phyloP scores from a whole-genome alignment of 2,797 vertebrate species.

The Diplodus puntazzo region DNA sequence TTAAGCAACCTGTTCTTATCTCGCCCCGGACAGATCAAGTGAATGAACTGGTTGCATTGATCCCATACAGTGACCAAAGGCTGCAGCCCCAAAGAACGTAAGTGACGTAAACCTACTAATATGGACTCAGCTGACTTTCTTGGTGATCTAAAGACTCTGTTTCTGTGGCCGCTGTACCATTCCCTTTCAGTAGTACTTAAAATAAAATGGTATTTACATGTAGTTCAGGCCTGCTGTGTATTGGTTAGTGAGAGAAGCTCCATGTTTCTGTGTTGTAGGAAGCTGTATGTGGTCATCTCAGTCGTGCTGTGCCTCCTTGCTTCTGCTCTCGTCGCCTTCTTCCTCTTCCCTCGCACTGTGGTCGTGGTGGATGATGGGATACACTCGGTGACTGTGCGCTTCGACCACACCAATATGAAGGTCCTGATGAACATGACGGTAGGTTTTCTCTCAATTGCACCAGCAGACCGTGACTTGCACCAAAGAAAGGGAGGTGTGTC shows the following conservation, averaged over 20 bases:
- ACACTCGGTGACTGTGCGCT: conserved; percentile 87
- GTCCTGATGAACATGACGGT: conserved; percentile 93
- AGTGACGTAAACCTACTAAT: conserved; percentile 62
- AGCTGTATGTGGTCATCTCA: conserved; percentile 92
- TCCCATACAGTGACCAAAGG: conserved; percentile 95
- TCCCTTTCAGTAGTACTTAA: neutral
- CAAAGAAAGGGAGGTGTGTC: too few species aligned
- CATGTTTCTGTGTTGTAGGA: conserved; percentile 78
- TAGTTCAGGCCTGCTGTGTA: neutral
- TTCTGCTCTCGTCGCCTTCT: conserved; percentile 90
- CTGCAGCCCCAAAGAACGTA: conserved; percentile 93
- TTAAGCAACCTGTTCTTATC: conserved; percentile 2
- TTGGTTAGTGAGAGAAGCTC: neutral
- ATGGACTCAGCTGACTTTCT: neutral
- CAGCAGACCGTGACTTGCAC: too few species aligned
- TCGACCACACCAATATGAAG: conserved; percentile 83
- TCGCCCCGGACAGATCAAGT: conserved; percentile 82
- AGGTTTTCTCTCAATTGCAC: too few species aligned
- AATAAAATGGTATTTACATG: neutral
- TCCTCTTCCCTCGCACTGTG: conserved; percentile 93
- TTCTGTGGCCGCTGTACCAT: neutral
- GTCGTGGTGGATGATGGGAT: conserved; percentile 90
- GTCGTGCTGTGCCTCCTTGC: conserved; percentile 92
- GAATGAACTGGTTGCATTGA: conserved; percentile 94
- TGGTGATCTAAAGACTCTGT: neutral